Evolutionary conservation across 2,113 vertebrate species (phyloP).

Genomic region (Prionailurus viverrinus): DNA sequence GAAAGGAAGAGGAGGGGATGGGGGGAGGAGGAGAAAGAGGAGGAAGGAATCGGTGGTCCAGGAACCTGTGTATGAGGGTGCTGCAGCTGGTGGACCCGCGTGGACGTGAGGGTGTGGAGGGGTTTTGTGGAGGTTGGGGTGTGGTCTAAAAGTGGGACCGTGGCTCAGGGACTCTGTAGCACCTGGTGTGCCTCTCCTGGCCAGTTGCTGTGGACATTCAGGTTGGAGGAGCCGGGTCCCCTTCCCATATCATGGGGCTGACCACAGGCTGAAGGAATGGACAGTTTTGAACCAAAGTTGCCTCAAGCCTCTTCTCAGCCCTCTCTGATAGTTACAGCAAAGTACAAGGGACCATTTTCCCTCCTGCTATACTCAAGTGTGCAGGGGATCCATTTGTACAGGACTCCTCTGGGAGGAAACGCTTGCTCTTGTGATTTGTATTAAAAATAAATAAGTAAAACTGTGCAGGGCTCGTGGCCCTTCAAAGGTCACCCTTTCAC

Average conservation of each 20-base stretch:
- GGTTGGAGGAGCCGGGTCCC: no score
- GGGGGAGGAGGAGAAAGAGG: no score
- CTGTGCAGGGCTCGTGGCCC: no score
- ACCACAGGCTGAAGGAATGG: fast-evolving
- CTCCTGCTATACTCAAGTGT: no score
- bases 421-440: not conserved
- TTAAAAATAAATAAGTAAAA: not conserved
- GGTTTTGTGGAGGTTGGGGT: no score
- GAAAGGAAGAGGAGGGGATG: not conserved
- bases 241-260: not conserved
- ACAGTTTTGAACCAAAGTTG: fast-evolving
- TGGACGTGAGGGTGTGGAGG: no score
- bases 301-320: not conserved
- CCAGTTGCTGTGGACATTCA: not conserved
- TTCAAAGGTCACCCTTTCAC: not conserved
- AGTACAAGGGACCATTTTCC: no score
- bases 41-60: not conserved
- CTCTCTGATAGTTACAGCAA: not conserved
- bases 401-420: not conserved
- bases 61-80: fast-evolving
- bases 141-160: not conserved
- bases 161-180: not conserved
- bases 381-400: not conserved
- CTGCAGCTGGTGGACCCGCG: not conserved
- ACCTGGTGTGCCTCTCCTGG: fast-evolving